Evolutionary conservation across 2,113 vertebrate genomes (phyloP).

Genomic region (Podarcis raffonei): DNA sequence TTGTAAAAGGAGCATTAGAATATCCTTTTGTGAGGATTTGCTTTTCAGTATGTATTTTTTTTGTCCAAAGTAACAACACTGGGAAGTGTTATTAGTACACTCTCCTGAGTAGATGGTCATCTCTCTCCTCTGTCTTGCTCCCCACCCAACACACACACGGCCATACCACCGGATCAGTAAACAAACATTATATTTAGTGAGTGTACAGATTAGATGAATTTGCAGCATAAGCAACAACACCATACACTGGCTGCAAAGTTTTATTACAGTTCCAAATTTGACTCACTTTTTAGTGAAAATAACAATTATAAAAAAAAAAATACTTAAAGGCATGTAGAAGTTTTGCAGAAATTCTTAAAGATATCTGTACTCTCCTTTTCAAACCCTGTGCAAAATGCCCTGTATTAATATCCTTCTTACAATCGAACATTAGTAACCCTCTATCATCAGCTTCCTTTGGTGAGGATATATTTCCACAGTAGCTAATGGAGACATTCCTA

Average conservation of each 20-base stretch:
- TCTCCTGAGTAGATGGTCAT: conserved; percentile 1
- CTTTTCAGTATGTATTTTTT: not conserved
- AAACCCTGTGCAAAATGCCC: conserved; percentile 43
- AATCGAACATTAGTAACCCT: conserved; percentile 59
- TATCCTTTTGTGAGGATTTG: not conserved
- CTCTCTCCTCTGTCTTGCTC: conserved; percentile 11
- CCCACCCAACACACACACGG: not conserved
- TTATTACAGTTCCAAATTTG: conserved; percentile 32
- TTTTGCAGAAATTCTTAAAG: conserved; percentile 34
- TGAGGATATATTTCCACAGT: conserved; percentile 77
- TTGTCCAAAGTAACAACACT: not conserved
- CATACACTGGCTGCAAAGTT: not conserved
- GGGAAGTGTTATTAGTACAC: not conserved
- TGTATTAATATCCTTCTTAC: conserved; percentile 55
- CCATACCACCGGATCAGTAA: conserved; percentile 5
- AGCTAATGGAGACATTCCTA: conserved; percentile 86
- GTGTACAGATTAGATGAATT: conserved; percentile 21
- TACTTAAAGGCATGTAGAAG: conserved; percentile 12
- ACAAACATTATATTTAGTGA: conserved; percentile 27
- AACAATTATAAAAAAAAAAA: conserved; percentile 18
- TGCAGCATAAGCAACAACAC: conserved; percentile 15
- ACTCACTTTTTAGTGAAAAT: conserved; percentile 16
- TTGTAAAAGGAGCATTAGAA: not conserved
- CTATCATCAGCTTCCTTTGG: conserved; percentile 71
- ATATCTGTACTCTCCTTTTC: conserved; percentile 46